phyloP scores from a whole-genome alignment of 1,140 invertebrate genomes.

The Meloidogyne hapla region DNA sequence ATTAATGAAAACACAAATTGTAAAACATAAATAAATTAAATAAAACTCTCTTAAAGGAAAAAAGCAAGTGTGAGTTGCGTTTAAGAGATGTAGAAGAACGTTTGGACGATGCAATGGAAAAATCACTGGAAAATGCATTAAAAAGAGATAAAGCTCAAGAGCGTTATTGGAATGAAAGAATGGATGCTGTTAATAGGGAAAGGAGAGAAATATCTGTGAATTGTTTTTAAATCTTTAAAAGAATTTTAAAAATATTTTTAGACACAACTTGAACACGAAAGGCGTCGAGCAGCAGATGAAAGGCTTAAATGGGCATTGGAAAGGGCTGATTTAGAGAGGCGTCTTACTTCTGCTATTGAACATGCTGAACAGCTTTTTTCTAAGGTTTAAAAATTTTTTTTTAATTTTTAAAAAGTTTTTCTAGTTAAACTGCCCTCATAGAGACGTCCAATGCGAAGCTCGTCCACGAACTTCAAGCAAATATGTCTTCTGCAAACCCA shows the following conservation, averaged over 20 bases:
- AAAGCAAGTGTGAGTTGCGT: constrained; percentile 51
- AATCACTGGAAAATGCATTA: background rate
- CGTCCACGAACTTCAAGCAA: constrained; percentile 49
- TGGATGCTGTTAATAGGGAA: constrained; percentile 44
- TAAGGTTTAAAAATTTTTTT: constrained; percentile 33
- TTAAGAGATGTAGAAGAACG: constrained; percentile 43
- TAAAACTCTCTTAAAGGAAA: constrained; percentile 32
- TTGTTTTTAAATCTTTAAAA: background rate
- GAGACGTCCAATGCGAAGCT: constrained; percentile 57
- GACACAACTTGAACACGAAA: constrained; percentile 24
- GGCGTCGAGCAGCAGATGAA: background rate
- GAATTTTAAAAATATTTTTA: constrained; percentile 18
- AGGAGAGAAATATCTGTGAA: background rate
- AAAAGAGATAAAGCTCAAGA: constrained; percentile 42
- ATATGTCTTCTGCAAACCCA: constrained; percentile 62
- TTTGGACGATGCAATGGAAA: constrained; percentile 41
- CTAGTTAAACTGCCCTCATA: constrained; percentile 39
- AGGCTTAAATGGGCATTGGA: constrained; percentile 35
- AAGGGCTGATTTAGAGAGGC: constrained; percentile 48
- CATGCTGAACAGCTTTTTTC: constrained; percentile 50
- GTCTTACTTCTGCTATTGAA: constrained; percentile 51
- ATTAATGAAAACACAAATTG: too few relatives aligned
- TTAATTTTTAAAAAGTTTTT: constrained; percentile 16
- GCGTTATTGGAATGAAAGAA: constrained; percentile 43
- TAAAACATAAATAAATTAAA: too few relatives aligned